Conservation (phyloP, 1,140 invertebrate species). For the Orchesella cincta region DNA sequence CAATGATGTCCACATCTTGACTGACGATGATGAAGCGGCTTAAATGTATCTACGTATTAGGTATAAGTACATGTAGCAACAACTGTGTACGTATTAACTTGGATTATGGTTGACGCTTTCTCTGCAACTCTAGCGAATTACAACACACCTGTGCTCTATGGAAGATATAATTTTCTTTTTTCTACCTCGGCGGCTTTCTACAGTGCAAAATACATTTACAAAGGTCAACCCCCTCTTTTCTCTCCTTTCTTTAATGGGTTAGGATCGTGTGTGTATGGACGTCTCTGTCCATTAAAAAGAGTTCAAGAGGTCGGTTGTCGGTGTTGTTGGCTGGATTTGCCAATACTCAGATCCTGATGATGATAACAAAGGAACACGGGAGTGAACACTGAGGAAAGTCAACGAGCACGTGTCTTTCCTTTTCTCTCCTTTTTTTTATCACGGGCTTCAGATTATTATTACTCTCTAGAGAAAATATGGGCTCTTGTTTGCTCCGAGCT, state of each 20-base stretch:
- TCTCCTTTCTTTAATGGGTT: neutral
- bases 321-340: neutral
- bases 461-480: neutral
- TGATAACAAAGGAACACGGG: neutral
- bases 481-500: neutral
- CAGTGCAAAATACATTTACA: neutral
- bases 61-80: no score
- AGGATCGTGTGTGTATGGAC: neutral
- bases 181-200: neutral
- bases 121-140: neutral
- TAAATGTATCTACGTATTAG: no score
- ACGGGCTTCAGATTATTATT: neutral
- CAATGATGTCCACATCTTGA: conserved; percentile 20
- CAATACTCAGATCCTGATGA: neutral
- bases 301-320: neutral
- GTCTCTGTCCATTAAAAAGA: neutral
- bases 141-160: neutral
- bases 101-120: no score
- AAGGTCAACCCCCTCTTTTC: conserved; percentile 7
- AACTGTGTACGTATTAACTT: no score
- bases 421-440: neutral
- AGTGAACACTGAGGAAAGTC: neutral
- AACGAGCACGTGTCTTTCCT: neutral
- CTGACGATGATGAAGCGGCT: neutral
- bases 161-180: neutral